These are phyloP conservation scores for Trematomus loennbergii DNA, from an alignment of 2,113 vertebrate genomes.

Conservation along the genomic window DNA sequence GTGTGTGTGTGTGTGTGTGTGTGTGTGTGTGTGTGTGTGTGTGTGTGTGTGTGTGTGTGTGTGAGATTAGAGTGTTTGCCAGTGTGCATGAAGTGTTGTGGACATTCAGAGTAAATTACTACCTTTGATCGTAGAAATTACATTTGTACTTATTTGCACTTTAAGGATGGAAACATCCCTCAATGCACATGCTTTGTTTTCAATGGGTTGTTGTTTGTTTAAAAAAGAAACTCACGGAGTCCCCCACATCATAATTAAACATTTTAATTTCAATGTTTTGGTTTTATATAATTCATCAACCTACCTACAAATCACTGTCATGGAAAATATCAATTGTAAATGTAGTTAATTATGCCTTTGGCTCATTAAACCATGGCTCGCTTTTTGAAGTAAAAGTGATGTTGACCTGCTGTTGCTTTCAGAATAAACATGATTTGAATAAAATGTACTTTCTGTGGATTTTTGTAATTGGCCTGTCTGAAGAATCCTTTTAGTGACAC, in stretches of 20 bases:
- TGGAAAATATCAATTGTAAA: not conserved
- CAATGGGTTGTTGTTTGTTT: constrained; percentile 32
- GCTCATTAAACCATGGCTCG: not conserved
- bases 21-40: constrained; percentile 23
- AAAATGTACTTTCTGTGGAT: not conserved
- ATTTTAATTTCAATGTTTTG: not conserved
- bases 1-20: constrained; percentile 35
- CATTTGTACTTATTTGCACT: constrained; percentile 74
- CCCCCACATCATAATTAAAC: constrained; percentile 1
- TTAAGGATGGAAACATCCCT: constrained; percentile 54
- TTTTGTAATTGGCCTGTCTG: not conserved
- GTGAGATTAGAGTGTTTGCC: constrained; percentile 39
- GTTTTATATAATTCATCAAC: not conserved
- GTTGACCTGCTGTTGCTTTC: constrained; percentile 59
- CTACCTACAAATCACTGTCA: constrained; percentile 1
- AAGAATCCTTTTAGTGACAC: not conserved
- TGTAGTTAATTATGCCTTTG: not conserved
- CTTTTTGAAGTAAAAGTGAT: constrained; percentile 42
- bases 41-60: constrained; percentile 13
- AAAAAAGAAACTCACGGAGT: constrained; percentile 26
- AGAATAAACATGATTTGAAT: constrained; percentile 66
- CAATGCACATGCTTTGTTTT: constrained; percentile 37
- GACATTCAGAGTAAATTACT: constrained; percentile 59
- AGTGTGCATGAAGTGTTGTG: constrained; percentile 40
- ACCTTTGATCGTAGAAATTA: constrained; percentile 69